These are phyloP conservation scores for Chrysomela aeneicollis DNA, from an alignment of 2,888 invertebrate species.

Conservation along the genomic window DNA sequence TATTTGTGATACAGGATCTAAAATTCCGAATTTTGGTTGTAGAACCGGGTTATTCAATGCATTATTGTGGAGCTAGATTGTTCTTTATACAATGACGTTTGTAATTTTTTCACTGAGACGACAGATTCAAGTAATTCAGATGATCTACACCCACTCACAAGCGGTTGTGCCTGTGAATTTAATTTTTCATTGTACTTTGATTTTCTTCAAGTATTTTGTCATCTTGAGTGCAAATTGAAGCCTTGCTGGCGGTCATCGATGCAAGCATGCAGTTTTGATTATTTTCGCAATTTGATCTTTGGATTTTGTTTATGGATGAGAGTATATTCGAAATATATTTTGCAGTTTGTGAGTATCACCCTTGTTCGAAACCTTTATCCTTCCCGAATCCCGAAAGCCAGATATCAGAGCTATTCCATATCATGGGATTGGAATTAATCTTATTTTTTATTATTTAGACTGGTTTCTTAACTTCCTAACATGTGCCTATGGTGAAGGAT, in stretches of 20 bases:
- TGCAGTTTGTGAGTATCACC: conserved; percentile 18
- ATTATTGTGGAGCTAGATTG: too few species aligned
- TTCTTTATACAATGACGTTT: too few species aligned
- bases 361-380: conserved; percentile 19
- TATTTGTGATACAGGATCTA: too few species aligned
- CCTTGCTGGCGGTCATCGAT: conserved; percentile 8
- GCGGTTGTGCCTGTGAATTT: conserved; percentile 30
- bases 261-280: conserved; percentile 16
- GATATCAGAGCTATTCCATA: conserved; percentile 52
- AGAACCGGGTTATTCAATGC: too few species aligned
- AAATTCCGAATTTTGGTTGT: too few species aligned
- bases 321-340: conserved; percentile 4
- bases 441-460: conserved; percentile 31
- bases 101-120: not conserved
- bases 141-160: conserved; percentile 15
- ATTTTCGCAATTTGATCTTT: conserved; percentile 13
- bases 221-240: conserved; percentile 16
- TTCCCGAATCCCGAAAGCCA: conserved; percentile 40
- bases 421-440: conserved; percentile 35
- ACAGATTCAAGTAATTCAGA: not conserved
- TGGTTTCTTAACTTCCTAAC: conserved; percentile 6
- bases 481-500: conserved; percentile 18
- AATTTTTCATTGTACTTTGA: conserved; percentile 24
- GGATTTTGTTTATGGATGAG: conserved; percentile 5
- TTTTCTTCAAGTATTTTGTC: conserved; percentile 30